Percentiles rank a stretch among this genome's conserved stretches.
Evolutionary conservation across 2,888 invertebrate species (phyloP).

Genomic region (Cenopis cana): DNA sequence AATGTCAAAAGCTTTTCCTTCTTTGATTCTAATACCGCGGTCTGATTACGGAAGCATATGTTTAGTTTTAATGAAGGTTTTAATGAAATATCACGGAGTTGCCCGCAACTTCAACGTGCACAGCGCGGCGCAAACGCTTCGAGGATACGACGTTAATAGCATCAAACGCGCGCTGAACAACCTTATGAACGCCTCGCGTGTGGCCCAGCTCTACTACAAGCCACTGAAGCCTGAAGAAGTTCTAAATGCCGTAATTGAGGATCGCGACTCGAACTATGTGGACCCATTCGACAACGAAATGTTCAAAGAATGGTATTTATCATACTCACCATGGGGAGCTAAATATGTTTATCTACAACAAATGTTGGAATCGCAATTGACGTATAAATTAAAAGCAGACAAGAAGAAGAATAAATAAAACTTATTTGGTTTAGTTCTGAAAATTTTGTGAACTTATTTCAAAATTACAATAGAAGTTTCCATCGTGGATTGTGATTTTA

Average conservation of each 20-base stretch:
- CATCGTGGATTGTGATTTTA: no score
- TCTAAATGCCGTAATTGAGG: constrained; percentile 70
- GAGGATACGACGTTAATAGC: constrained; percentile 82
- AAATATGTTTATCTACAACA: constrained; percentile 64
- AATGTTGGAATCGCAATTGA: constrained; percentile 67
- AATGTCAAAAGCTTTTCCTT: constrained; percentile 85
- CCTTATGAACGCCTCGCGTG: constrained; percentile 76
- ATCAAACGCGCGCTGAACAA: constrained; percentile 74
- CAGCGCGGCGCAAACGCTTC: constrained; percentile 80
- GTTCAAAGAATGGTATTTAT: constrained; percentile 79
- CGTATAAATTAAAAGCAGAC: constrained; percentile 67
- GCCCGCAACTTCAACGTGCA: constrained; percentile 86
- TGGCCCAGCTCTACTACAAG: constrained; percentile 79
- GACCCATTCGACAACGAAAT: constrained; percentile 75
- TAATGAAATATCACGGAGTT: constrained; percentile 86
- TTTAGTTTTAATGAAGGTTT: constrained; percentile 78
- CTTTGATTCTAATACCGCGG: constrained; percentile 81
- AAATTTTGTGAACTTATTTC: no score
- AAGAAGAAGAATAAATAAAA: constrained; percentile 61
- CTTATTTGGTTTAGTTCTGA: not conserved
- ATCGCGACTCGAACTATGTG: constrained; percentile 62
- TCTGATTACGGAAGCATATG: constrained; percentile 86
- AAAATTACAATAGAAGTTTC: no score
- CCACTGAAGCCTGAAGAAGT: constrained; percentile 84
- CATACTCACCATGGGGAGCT: constrained; percentile 67